Evolutionary conservation across 2,888 invertebrate genomes (phyloP), one percentile per base, ranked within the genome.

Genomic region (Mesochorus sp.): DNA sequence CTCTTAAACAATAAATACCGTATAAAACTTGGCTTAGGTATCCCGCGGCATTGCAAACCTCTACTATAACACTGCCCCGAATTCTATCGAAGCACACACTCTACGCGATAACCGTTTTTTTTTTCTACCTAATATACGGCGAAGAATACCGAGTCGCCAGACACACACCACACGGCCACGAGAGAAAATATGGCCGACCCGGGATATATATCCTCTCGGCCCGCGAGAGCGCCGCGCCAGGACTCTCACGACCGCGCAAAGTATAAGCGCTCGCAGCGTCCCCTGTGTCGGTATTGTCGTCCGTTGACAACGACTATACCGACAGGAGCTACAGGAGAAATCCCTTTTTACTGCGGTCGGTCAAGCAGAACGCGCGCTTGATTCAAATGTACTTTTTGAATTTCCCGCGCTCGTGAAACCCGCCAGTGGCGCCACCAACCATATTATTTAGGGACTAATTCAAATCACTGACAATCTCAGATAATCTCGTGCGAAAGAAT

Each of bases 181-280:
- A 89, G 87, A 88, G 84, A 84, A 85, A 88, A 88, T 89, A 90
- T 90, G 89, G 88, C 88, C 83, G 88, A 83, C 81, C 76, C 75
- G 82, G 84, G 85, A 82, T 83, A n/a, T n/a, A n/a, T n/a, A n/a
- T n/a, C n/a, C 81, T 26, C 12, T 8, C 8, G 10, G 3, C 6
- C 71, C 66, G 83, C 83, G 73, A 81, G 81, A 84, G 83, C 67
- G 77, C 72, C n/a, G n/a, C 84, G 85, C 83, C 82, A 85, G 84
- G 53, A 76, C 73, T 77, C 77, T 44, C 57, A 81, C 75, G 8
- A 31, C 10, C 6, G n/a, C 44, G 14, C 12, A 34, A 47, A 47
- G 24, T 34, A 8, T 47, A 34, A n/a, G 8, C 31, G 42, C 0
- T 12, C 31, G 21, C 67, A 42, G 55, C 24, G 10, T 39, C 66